phyloP scores from a whole-genome alignment of 2,113 vertebrate species.

The Lates calcarifer region DNA sequence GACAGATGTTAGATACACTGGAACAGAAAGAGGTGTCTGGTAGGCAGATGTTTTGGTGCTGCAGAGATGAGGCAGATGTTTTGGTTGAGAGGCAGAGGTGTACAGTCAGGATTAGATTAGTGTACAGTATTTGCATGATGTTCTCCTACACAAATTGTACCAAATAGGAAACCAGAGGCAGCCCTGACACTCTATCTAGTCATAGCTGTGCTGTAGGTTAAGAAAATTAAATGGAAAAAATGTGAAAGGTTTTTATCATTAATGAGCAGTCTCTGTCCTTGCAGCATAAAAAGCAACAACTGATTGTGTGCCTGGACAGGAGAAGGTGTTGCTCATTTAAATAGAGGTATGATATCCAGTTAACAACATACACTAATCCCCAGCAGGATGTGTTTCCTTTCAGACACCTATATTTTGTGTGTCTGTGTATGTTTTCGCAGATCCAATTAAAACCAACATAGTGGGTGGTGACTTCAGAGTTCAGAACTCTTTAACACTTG shows the following conservation, averaged over 20 bases:
- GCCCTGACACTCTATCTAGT: background rate
- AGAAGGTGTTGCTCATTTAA: constrained; percentile 54
- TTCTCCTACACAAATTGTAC: background rate
- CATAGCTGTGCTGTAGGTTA: background rate
- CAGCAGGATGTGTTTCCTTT: constrained; percentile 39
- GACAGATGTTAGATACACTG: constrained; percentile 2
- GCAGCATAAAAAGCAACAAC: background rate
- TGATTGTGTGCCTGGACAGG: constrained; percentile 8
- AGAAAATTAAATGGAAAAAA: background rate
- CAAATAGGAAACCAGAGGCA: background rate
- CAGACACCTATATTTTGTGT: constrained; percentile 38
- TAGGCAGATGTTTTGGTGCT: background rate
- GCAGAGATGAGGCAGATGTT: background rate
- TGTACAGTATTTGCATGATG: background rate
- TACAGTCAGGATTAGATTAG: background rate
- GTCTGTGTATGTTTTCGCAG: constrained; percentile 63
- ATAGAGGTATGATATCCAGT: constrained; percentile 30
- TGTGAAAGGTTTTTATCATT: background rate
- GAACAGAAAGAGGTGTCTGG: too few relatives aligned
- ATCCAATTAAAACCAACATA: constrained; percentile 74
- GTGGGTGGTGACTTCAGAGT: constrained; percentile 72
- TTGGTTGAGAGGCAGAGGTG: background rate
- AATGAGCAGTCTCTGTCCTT: background rate
- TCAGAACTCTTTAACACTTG: constrained; percentile 78
- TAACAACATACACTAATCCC: constrained; percentile 37